Conservation (phyloP, 1,140 invertebrate genomes). For the Drosophila orosa region DNA sequence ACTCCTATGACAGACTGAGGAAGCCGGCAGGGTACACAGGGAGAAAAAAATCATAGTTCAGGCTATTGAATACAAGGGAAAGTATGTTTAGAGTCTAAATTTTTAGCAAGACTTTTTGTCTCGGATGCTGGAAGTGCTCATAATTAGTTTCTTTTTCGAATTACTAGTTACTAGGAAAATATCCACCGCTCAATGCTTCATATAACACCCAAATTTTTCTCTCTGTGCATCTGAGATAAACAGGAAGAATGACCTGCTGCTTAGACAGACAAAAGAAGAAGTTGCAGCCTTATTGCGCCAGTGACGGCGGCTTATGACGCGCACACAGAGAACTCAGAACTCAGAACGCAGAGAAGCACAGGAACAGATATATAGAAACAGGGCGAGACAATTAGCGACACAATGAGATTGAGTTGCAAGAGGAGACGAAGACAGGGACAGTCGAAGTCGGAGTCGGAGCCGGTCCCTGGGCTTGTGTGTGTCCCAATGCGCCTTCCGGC, state of each 20-base stretch:
- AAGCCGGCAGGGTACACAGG: conserved; percentile 16
- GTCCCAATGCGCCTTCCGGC: conserved; percentile 61
- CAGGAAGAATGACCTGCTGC: conserved; percentile 82
- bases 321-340: conserved; percentile 6
- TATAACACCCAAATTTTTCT: background rate
- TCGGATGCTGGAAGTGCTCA: background rate
- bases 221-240: conserved; percentile 54
- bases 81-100: too few relatives aligned
- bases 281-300: conserved; percentile 57
- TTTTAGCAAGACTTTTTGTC: background rate
- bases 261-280: conserved; percentile 60
- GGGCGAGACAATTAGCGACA: conserved; percentile 76
- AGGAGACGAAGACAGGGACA: conserved; percentile 31
- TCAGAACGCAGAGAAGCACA: background rate
- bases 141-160: background rate
- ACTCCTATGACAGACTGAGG: conserved; percentile 36
- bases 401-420: conserved; percentile 79
- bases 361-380: conserved; percentile 36
- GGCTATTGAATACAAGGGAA: too few relatives aligned
- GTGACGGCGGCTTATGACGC: conserved; percentile 23
- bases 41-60: background rate
- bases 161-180: too few relatives aligned
- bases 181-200: too few relatives aligned
- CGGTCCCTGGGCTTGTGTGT: conserved; percentile 31
- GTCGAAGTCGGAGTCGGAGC: conserved; percentile 19